These are phyloP conservation scores for Bucco capensis DNA, from an alignment of 2,113 vertebrate species.

Conservation along the genomic window DNA sequence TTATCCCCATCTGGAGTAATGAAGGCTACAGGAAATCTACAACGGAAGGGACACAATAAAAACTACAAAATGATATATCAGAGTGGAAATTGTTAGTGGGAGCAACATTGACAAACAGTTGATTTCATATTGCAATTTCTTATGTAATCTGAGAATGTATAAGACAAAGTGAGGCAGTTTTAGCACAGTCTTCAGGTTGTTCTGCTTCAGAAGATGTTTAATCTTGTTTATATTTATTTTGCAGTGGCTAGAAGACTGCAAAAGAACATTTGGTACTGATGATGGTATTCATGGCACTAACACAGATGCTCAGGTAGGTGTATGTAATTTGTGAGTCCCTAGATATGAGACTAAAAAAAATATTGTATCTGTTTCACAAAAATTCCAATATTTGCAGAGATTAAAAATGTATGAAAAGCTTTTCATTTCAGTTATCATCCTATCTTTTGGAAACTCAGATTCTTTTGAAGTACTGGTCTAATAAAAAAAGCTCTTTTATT, in stretches of 20 bases:
- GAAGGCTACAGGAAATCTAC: not conserved
- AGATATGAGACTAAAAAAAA: conserved; percentile 1
- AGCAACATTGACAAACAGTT: not conserved
- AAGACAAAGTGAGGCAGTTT: not conserved
- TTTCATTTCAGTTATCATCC: conserved; percentile 71
- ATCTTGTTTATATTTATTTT: conserved; percentile 33
- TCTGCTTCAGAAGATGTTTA: not conserved
- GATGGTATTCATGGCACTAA: conserved; percentile 78
- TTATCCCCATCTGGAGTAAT: not conserved
- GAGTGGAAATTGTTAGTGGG: not conserved
- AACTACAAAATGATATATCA: not conserved
- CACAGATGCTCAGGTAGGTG: conserved; percentile 86
- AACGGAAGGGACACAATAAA: not conserved
- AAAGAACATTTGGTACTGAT: conserved; percentile 90
- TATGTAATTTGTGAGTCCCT: not conserved
- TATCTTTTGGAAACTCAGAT: conserved; percentile 45
- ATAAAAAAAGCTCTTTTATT: conserved; percentile 63
- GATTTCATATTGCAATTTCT: not conserved
- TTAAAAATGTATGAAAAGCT: conserved; percentile 42
- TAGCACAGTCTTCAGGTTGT: not conserved
- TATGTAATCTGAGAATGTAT: accelerated
- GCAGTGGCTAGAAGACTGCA: conserved; percentile 95
- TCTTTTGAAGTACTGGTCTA: conserved; percentile 33
- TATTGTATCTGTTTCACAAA: not conserved
- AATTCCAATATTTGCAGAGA: conserved; percentile 25